Evolutionary conservation across 1,140 invertebrate species (phyloP).

Genomic region (Scaptomyza montana): DNA sequence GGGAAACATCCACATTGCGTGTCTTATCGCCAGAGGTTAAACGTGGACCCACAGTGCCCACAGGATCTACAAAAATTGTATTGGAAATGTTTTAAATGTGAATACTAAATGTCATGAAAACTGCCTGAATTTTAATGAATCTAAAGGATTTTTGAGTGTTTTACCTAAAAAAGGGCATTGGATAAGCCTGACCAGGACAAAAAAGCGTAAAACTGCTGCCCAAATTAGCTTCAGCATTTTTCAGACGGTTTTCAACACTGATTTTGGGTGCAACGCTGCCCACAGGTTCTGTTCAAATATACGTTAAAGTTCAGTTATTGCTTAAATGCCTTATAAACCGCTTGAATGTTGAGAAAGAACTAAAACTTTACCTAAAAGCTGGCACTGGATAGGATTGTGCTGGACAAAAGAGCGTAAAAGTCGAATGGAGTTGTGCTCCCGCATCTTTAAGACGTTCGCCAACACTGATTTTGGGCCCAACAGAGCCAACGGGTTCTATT

Average conservation of each 20-base stretch:
- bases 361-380: constrained; percentile 86
- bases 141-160: neutral
- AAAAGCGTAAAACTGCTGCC: constrained; percentile 69
- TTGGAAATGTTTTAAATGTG: neutral
- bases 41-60: constrained; percentile 65
- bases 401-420: constrained; percentile 84
- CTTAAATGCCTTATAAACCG: constrained; percentile 43
- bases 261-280: constrained; percentile 84
- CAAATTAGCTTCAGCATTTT: constrained; percentile 85
- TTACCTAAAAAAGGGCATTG: constrained; percentile 87
- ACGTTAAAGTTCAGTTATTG: too few relatives aligned
- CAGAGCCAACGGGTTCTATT: constrained; percentile 89
- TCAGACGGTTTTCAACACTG: constrained; percentile 85
- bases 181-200: constrained; percentile 88
- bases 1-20: constrained; percentile 70
- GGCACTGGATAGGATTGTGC: constrained; percentile 89
- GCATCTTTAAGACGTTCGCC: constrained; percentile 85
- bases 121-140: constrained; percentile 40
- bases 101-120: constrained; percentile 14
- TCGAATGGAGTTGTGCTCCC: constrained; percentile 84
- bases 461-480: constrained; percentile 87
- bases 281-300: constrained; percentile 81
- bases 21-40: constrained; percentile 71
- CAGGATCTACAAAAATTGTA: constrained; percentile 48
- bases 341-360: constrained; percentile 39